These are phyloP conservation scores for Odobenus rosmarus DNA, from an alignment of 2,113 vertebrate genomes.

Conservation along the genomic window DNA sequence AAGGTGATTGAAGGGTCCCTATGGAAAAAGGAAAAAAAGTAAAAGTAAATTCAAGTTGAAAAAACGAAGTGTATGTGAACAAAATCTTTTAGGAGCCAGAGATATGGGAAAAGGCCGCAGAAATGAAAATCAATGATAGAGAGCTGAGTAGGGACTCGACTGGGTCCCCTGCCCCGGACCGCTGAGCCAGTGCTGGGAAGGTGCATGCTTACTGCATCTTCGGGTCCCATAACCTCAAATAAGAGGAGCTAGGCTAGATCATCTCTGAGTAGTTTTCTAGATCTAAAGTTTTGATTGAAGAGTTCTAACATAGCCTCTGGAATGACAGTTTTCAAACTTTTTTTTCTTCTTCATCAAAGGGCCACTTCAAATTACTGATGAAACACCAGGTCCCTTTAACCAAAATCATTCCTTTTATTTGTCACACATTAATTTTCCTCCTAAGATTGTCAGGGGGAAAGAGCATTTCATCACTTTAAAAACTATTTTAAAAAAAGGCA, in stretches of 20 bases:
- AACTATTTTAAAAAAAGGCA: neutral
- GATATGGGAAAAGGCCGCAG: neutral
- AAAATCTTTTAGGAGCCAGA: conserved; percentile 43
- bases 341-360: conserved; percentile 24
- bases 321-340: neutral
- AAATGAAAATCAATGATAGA: neutral
- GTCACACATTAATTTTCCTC: neutral
- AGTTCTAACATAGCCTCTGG: neutral
- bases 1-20: neutral
- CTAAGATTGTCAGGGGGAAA: neutral
- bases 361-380: neutral
- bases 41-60: neutral
- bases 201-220: neutral
- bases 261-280: neutral
- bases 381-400: conserved; percentile 21
- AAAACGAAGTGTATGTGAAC: neutral
- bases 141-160: neutral
- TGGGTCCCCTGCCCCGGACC: neutral
- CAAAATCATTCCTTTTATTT: neutral
- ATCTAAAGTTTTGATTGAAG: neutral
- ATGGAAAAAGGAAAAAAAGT: neutral
- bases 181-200: neutral
- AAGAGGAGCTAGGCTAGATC: neutral
- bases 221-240: neutral
- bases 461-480: neutral